Base-by-base conservation (phyloP, 2,888 invertebrate species). In the Nezara viridula region DNA sequence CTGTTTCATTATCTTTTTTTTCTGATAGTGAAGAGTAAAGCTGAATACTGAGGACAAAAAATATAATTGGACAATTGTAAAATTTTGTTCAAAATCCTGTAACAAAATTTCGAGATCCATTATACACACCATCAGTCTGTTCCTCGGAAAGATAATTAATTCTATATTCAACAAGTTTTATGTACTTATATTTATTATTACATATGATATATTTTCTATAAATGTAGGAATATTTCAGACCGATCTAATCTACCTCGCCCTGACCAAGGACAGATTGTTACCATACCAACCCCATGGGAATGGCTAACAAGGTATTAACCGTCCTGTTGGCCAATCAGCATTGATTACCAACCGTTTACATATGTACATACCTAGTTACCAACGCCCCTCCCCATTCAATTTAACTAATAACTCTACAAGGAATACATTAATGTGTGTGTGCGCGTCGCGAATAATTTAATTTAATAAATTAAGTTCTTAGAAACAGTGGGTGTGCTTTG, bases 221-320 rank as follows among this genome's bases (percentile, higher is more conserved):
- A 52, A 52, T 52, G 5, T 52, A 52, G 19, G 19, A 12, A 9
- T 9, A n/a, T n/a, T n/a, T 60, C 4, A 27, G 12, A 27, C 5
- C 27, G 16, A 10, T 27, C 60, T 27, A 3, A 60, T 27, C 27
- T 16, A 27, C 27, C 12, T 27, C 1, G 2, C 2, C 9, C n/a
- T 1, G 6, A 50, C 50, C 24, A n/a, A 16, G 10, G 52, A 16
- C 7, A 24, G 10, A 60, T 27, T 5, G 21, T 27, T 27, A 16
- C 24, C 2, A 9, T n/a, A 55, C 21, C 55, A 21, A 24, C 19
- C 32, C 66, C 32, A 19, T 21, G 32, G 37, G 66, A 32, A 73
- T 73, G 66, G 19, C 66, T 73, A 73, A 73, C 37, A 6, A 73
- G 66, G 37, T 37, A 73, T 73, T 73, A 73, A 37, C 66, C 66